These are phyloP conservation scores for Drosophila varians DNA, from an alignment of 1,140 invertebrate species.

Conservation along the genomic window DNA sequence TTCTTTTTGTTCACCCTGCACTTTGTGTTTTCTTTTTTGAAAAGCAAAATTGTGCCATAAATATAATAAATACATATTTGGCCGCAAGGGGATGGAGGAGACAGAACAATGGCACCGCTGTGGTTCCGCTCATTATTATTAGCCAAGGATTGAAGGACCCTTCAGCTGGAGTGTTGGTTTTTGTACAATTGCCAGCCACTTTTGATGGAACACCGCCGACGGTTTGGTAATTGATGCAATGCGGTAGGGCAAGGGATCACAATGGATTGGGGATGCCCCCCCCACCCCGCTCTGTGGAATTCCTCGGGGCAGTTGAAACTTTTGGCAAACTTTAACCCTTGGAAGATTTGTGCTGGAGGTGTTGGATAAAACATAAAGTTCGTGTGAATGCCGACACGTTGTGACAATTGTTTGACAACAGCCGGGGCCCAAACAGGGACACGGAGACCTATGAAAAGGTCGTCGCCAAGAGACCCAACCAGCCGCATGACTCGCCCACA, in stretches of 20 bases:
- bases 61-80: constrained; percentile 70
- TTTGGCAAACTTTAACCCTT: constrained; percentile 53
- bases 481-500: constrained; percentile 51
- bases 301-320: neutral
- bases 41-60: constrained; percentile 76
- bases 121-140: constrained; percentile 78
- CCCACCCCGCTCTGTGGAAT: neutral
- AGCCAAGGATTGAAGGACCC: constrained; percentile 63
- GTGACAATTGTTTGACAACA: constrained; percentile 80
- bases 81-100: constrained; percentile 2
- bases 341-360: constrained; percentile 51
- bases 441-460: constrained; percentile 63
- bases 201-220: constrained; percentile 61
- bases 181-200: constrained; percentile 57
- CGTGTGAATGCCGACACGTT: constrained; percentile 83
- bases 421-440: constrained; percentile 27
- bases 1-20: constrained; percentile 41
- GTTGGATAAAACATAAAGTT: constrained; percentile 81
- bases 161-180: constrained; percentile 71
- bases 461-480: constrained; percentile 32
- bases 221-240: constrained; percentile 53
- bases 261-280: neutral
- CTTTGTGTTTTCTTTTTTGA: constrained; percentile 5
- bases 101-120: constrained; percentile 53
- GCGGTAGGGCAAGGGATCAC: constrained; percentile 63